phyloP scores from a whole-genome alignment of 2,888 invertebrate genomes.

The Podotricha telesiphe region DNA sequence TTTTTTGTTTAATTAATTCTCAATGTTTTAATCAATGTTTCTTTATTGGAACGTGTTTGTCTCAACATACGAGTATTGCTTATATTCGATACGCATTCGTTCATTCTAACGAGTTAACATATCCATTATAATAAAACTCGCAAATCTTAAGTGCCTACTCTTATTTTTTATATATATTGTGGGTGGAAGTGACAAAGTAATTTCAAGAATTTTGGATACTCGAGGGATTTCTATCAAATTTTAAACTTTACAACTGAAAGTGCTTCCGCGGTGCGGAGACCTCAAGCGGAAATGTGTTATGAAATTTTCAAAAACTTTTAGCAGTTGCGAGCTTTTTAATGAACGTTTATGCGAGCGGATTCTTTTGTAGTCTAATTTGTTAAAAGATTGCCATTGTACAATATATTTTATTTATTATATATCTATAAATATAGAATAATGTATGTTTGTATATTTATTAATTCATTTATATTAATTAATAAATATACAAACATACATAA shows the following conservation, averaged over 20 bases:
- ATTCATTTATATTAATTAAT: too few relatives aligned
- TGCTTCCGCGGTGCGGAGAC: slow-evolving; percentile 44
- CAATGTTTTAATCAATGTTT: slow-evolving; percentile 3
- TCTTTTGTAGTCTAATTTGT: slow-evolving; percentile 17
- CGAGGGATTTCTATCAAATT: slow-evolving; percentile 45
- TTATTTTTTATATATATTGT: neutral
- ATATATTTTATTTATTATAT: neutral
- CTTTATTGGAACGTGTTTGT: neutral
- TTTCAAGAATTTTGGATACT: slow-evolving; percentile 43
- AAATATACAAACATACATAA: too few relatives aligned
- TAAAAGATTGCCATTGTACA: neutral
- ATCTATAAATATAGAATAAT: too few relatives aligned
- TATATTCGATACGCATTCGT: too few relatives aligned
- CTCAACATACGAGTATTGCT: neutral
- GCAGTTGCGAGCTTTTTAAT: slow-evolving; percentile 39
- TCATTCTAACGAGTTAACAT: too few relatives aligned
- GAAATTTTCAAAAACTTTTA: slow-evolving; percentile 46
- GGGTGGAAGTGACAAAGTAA: slow-evolving; percentile 32
- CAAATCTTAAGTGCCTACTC: too few relatives aligned
- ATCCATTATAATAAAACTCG: too few relatives aligned
- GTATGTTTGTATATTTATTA: too few relatives aligned
- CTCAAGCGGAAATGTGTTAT: slow-evolving; percentile 46
- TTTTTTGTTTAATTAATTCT: slow-evolving; percentile 22
- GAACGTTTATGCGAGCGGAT: slow-evolving; percentile 25
- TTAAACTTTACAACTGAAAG: slow-evolving; percentile 47